These are phyloP conservation scores for Calidris pygmaea DNA, from an alignment of 2,113 vertebrate genomes.

Conservation along the genomic window DNA sequence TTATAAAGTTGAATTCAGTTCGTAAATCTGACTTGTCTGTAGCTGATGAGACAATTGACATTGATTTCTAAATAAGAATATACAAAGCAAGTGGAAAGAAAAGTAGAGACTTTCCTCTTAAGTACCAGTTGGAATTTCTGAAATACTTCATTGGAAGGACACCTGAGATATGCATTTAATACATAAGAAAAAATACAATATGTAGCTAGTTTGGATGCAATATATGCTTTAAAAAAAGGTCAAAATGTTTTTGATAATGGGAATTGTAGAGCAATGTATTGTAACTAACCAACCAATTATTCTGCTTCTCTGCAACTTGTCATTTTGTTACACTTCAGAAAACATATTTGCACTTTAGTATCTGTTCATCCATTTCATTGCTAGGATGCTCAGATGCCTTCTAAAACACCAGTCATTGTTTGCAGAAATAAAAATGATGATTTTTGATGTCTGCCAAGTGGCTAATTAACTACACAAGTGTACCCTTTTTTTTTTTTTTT, in stretches of 20 bases:
- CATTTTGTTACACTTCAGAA: background rate
- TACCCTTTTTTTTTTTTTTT: background rate
- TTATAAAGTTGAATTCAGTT: background rate
- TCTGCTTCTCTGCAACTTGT: slow-evolving; percentile 2
- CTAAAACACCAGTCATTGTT: slow-evolving; percentile 1
- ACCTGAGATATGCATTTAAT: background rate
- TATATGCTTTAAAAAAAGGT: background rate
- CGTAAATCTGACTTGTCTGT: background rate
- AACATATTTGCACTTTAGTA: background rate
- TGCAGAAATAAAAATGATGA: background rate
- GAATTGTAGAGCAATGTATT: background rate
- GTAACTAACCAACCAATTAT: background rate
- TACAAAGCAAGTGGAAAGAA: background rate
- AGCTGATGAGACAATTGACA: background rate
- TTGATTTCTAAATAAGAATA: background rate
- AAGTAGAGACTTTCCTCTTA: background rate
- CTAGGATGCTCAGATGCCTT: background rate
- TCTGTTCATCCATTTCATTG: background rate
- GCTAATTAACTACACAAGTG: background rate
- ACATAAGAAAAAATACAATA: background rate
- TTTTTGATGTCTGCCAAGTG: slow-evolving; percentile 12
- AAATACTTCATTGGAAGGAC: background rate
- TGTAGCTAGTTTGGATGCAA: background rate
- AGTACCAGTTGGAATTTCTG: background rate
- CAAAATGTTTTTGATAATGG: background rate